Conservation (phyloP, 2,113 vertebrate species). For the Callorhinus ursinus region DNA sequence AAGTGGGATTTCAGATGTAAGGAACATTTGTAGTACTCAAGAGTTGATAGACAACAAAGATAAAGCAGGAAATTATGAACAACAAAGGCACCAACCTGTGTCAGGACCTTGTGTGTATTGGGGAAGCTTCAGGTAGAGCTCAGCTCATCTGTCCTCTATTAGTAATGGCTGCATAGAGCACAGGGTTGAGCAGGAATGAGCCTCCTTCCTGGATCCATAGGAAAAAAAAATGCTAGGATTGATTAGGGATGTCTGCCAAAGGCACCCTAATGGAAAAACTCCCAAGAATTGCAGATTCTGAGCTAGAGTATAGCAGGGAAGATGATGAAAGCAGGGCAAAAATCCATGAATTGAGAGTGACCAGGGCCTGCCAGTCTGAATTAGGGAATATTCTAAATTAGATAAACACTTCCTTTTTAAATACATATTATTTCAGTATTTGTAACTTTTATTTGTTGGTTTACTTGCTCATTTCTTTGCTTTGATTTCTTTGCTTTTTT, state of each 20-base stretch:
- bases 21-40: neutral
- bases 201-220: neutral
- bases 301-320: neutral
- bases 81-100: neutral
- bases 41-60: neutral
- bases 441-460: neutral
- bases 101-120: neutral
- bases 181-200: neutral
- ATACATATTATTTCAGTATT: neutral
- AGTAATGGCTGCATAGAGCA: conserved; percentile 9
- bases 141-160: conserved; percentile 33
- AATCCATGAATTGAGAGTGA: neutral
- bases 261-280: neutral
- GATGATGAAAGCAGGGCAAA: neutral
- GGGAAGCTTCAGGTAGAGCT: neutral
- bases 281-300: neutral
- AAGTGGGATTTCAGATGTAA: neutral
- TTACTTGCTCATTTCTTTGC: neutral
- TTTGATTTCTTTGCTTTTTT: neutral
- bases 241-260: conserved; percentile 47
- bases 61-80: neutral
- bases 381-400: neutral
- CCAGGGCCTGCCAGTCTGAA: neutral
- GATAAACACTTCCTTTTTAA: neutral
- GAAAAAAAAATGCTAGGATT: neutral